Base-by-base conservation (phyloP, 2,888 invertebrate species). In the Deilephila porcellus region DNA sequence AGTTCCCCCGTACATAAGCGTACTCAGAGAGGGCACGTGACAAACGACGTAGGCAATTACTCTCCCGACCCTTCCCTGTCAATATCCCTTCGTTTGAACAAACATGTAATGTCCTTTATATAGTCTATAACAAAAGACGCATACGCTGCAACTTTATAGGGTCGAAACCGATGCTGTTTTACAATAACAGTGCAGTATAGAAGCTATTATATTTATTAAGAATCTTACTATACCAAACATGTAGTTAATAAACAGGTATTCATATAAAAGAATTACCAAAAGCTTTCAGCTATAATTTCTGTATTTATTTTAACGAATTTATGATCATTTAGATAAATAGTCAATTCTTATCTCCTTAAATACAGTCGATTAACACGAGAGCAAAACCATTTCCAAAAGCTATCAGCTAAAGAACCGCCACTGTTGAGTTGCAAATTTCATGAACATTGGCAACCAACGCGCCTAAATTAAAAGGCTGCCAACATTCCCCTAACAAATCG, bases 31-130 rank as follows among this genome's bases (percentile, higher is more conserved):
- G 52, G 52, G 67, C 20, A 25, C 45, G 67, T 17, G 45, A 67
- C 67, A 64, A 7, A 52, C 45, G 5, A 25, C 67, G 67, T 45
- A 25, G 19, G 63, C n/a, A 34, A n/a, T 63, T 14, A 67, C 67
- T 64, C 20, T 52, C 25, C 45, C 52, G 20, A 67, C 45, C 52
- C 67, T 67, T 56, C 56, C 19, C 14, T 25, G 29, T 63, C 62
- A 63, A 37, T 67, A 52, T 7, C 20, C 67, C 25, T 25, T 5
- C 52, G 52, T 25, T 67, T 52, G 17, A 45, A 45, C 20, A 52
- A 11, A 29, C 60, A 60, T 32, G 60, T 56, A 56, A 32, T 64
- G 67, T 1, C 4, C 67, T 52, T 52, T 67, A 67, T 67, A 52
- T 17, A 17, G 14, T 25, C 20, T 52, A 25, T 25, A 25, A 25